These are phyloP conservation scores for Rana temporaria DNA, from an alignment of 2,113 vertebrate genomes.

Conservation along the genomic window DNA sequence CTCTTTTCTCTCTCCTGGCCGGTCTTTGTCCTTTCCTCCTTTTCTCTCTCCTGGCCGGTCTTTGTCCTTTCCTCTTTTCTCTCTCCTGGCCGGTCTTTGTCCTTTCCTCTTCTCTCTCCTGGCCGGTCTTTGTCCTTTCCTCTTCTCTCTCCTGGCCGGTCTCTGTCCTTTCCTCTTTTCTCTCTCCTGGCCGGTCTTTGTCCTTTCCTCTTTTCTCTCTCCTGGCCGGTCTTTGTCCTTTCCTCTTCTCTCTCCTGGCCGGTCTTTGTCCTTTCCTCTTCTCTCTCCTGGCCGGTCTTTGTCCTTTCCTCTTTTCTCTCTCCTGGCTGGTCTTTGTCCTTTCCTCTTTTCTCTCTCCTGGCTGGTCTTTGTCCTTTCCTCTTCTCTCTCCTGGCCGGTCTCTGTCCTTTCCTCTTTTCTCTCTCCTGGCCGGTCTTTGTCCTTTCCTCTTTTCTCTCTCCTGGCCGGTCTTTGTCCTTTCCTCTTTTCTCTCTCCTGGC, in stretches of 20 bases:
- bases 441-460: not conserved
- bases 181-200: too few species aligned
- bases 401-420: too few species aligned
- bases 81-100: not conserved
- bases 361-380: not conserved
- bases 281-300: not conserved
- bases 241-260: too few species aligned
- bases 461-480: too few species aligned
- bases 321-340: too few species aligned
- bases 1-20: not conserved
- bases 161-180: too few species aligned
- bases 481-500: not conserved
- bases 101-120: not conserved
- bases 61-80: not conserved
- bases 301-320: too few species aligned
- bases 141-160: not conserved
- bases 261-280: too few species aligned
- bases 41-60: not conserved
- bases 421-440: not conserved
- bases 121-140: not conserved
- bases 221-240: too few species aligned
- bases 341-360: accelerated
- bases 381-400: too few species aligned
- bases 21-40: not conserved
- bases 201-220: too few species aligned